Evolutionary conservation across 1,140 invertebrate genomes (phyloP), one percentile per base, ranked within the genome.

Genomic region (Drosophila arawakana): DNA sequence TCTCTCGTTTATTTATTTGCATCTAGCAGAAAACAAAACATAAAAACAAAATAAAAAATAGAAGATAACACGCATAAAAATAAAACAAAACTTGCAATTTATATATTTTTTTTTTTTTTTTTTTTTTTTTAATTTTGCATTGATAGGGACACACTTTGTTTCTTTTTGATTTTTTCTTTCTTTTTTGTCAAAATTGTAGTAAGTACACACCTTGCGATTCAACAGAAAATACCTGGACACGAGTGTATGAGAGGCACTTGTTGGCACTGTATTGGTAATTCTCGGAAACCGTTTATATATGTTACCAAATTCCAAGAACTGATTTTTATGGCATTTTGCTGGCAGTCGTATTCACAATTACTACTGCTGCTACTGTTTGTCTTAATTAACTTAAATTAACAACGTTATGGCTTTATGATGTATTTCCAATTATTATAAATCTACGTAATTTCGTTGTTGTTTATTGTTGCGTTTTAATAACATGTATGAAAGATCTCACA

Each of bases 191-290:
- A 30, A 43, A 43, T 43, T 43, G n/a, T 39, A 66, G 50, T 65
- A 49, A 61, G 72, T 74, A 74, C 79, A 83, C 84, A 86, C 84
- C 84, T 88, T 78, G 52, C 58, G 61, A 37, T 62, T 63, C 66
- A 41, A 62, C 30, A 73, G 58, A 72, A 74, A 74, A 74, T 74
- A 74, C 72, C 72, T 74, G 72, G 58, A 18, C 21, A 65, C 67
- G 47, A 30, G 58, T 49, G 54, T 43, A 30, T 30, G 25, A 30
- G 69, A 66, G 69, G 79, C 82, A 85, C 82, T 85, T 86, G 82
- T 85, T 86, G 82, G 78, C 81, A 76, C 49, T 66, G 82, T 86
- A 86, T 82, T 86, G 73, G 83, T 86, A 89, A 79, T 88, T 88
- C 83, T 88, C 55, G 67, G 77, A 85, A 84, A 88, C 80, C 76